Conservation (phyloP, 2,113 vertebrate genomes). For the Engystomops pustulosus region DNA sequence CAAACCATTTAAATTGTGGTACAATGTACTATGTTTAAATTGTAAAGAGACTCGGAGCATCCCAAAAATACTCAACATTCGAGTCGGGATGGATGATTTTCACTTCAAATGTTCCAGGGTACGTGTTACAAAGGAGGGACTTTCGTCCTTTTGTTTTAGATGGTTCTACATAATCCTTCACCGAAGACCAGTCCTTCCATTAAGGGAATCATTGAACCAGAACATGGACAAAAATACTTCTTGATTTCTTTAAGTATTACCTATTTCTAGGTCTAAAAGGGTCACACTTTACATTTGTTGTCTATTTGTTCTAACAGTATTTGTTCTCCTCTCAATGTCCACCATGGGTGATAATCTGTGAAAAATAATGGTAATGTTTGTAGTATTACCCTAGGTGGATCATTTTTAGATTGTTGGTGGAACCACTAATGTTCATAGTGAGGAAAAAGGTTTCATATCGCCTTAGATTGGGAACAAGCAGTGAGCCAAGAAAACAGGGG, state of each 20-base stretch:
- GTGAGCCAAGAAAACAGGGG: background rate
- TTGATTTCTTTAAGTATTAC: background rate
- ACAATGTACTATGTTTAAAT: background rate
- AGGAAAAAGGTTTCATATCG: background rate
- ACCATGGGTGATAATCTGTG: background rate
- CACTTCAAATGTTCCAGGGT: background rate
- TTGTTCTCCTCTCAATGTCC: background rate
- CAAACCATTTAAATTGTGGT: slow-evolving; percentile 18
- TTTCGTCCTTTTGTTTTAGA: background rate
- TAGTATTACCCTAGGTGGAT: background rate
- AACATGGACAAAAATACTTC: background rate
- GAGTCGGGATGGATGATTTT: background rate
- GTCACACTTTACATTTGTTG: too few species aligned
- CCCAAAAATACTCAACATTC: background rate
- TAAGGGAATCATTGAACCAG: background rate
- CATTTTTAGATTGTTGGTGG: background rate
- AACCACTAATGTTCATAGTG: background rate
- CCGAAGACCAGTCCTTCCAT: background rate
- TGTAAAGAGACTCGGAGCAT: slow-evolving; percentile 18
- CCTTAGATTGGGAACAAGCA: background rate
- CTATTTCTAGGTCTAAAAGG: too few species aligned
- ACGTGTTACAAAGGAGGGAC: background rate
- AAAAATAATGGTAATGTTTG: background rate
- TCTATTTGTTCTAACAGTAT: too few species aligned
- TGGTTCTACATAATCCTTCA: background rate